A percentile compares a stretch with the other conserved stretches of the same genome.
These are phyloP conservation scores for Morone chrysops DNA, from an alignment of 2,113 vertebrate species.

Conservation along the genomic window DNA sequence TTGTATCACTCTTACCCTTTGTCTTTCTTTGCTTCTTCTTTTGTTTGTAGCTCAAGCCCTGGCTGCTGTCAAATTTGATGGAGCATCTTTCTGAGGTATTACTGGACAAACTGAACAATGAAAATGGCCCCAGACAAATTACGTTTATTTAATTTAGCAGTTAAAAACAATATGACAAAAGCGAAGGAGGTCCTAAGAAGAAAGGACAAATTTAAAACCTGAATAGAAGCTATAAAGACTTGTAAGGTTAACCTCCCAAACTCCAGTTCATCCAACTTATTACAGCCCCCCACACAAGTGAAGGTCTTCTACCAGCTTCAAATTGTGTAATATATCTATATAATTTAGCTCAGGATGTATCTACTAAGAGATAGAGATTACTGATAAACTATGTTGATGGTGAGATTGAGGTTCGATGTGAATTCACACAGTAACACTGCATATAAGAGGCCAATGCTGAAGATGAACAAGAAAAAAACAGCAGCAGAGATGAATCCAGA, in stretches of 20 bases:
- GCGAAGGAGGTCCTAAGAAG: neutral
- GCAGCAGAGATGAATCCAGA: neutral
- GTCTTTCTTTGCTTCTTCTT: constrained; percentile 5
- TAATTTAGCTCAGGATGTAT: constrained; percentile 70
- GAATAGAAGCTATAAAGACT: neutral
- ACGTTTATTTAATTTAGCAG: constrained; percentile 37
- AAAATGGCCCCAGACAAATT: constrained; percentile 31
- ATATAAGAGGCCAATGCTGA: constrained; percentile 10
- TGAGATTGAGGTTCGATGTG: neutral
- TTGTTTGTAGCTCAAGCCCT: constrained; percentile 87
- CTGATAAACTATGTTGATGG: constrained; percentile 16
- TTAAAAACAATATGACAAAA: constrained; percentile 28
- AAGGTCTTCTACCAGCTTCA: constrained; percentile 20
- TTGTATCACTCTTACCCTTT: neutral
- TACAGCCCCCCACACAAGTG: neutral
- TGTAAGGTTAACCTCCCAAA: constrained; percentile 7
- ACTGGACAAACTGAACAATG: constrained; percentile 28
- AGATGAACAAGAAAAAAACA: constrained; percentile 1
- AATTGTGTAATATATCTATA: constrained; percentile 41
- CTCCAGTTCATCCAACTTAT: neutral
- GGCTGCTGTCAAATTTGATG: constrained; percentile 88
- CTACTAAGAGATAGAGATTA: constrained; percentile 38
- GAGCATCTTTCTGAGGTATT: constrained; percentile 87
- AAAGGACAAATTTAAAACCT: no score
- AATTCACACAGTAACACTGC: constrained; percentile 8